phyloP scores from a whole-genome alignment of 1,140 invertebrate species.

The Drosophila eugracilis region DNA sequence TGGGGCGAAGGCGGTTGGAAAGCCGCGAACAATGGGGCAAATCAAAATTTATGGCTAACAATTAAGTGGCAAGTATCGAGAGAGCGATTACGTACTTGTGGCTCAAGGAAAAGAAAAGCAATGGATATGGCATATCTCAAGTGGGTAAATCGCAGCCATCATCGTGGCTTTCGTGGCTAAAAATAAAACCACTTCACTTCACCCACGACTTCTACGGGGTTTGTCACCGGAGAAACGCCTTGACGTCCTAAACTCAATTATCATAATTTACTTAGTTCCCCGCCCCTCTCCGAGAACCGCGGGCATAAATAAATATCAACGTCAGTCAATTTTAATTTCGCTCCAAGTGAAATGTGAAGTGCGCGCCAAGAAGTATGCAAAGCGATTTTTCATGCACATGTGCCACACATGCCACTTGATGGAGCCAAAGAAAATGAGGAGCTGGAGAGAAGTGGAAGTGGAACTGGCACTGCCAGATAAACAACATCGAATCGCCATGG shows the following conservation, averaged over 20 bases:
- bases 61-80: constrained; percentile 57
- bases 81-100: constrained; percentile 52
- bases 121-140: constrained; percentile 4
- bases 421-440: constrained; percentile 6
- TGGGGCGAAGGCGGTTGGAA: background rate
- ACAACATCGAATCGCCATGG: constrained; percentile 30
- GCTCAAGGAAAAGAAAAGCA: constrained; percentile 1
- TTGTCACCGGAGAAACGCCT: constrained; percentile 1
- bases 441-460: background rate
- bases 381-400: constrained; percentile 79
- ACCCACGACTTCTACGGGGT: background rate
- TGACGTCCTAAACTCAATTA: constrained; percentile 46
- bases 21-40: constrained; percentile 51
- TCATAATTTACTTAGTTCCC: constrained; percentile 34
- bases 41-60: constrained; percentile 70
- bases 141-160: constrained; percentile 41
- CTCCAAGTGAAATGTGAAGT: constrained; percentile 75
- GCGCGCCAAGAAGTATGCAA: constrained; percentile 63
- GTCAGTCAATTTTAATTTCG: constrained; percentile 81
- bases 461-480: constrained; percentile 6
- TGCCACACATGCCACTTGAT: constrained; percentile 16
- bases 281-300: background rate
- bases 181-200: constrained; percentile 14
- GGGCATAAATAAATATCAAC: constrained; percentile 68
- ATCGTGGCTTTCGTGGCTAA: constrained; percentile 21